Evolutionary conservation across 2,113 vertebrate genomes (phyloP), one percentile per base, ranked within the genome.

Genomic region (Ovis canadensis): DNA sequence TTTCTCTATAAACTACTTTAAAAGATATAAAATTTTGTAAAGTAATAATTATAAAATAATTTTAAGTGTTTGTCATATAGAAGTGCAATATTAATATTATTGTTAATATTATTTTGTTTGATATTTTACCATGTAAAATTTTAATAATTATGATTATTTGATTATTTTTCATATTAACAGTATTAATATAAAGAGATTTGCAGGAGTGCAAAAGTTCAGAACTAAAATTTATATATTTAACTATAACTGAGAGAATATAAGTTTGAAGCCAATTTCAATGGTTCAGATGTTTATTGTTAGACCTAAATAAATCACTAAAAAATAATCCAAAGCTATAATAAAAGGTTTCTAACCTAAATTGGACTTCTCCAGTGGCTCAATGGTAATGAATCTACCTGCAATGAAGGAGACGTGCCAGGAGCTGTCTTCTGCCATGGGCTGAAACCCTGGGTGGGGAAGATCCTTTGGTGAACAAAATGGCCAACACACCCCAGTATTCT

Each of bases 381-480:
- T 71, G 19, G 19, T 23, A 23, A 6, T 0, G 19, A 23, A 23
- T 36, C 67, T n/a, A 71, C n/a, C 67, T 40, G 19, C n/a, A 40
- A 23, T 40, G n/a, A 21, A 71, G n/a, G n/a, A 71, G n/a, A 71
- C 2, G 0, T 40, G n/a, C 21, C 67, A 71, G n/a, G n/a, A 71
- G n/a, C 19, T 1, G 0, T 64, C 62, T 17, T 1, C 15, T 17
- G 62, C 33, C 1, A 0, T 67, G 33, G 16, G 16, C 10, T 67
- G 10, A 21, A 71, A 5, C n/a, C n/a, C 67, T 23, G 67, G 10
- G 5, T 23, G 3, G 10, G n/a, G n/a, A 71, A 40, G n/a, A 23
- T 23, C 67, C 19, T n/a, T 40, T 71, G n/a, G 5, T 21, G n/a
- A 71, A 23, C 4, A 11, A 71, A 71, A 36, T 12, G 9, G 17